phyloP scores from a whole-genome alignment of 2,113 vertebrate species.

The Strix aluco region DNA sequence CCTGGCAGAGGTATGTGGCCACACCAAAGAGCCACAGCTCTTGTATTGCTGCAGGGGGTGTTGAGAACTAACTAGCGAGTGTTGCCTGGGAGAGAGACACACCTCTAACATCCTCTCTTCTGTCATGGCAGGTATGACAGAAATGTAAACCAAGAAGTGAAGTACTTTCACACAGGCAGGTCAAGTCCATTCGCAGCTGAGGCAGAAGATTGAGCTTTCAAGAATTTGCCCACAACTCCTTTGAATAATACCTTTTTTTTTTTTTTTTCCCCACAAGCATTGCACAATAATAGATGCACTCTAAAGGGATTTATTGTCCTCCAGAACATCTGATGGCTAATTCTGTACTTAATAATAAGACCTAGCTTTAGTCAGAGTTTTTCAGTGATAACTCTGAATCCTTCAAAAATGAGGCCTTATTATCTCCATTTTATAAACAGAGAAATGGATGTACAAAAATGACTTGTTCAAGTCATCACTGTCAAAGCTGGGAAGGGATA shows the following conservation, averaged over 20 bases:
- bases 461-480: background rate
- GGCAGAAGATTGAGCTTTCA: background rate
- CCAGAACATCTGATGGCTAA: background rate
- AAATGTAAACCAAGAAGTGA: background rate
- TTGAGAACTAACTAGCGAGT: background rate
- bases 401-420: background rate
- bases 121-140: background rate
- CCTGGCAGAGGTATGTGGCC: background rate
- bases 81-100: background rate
- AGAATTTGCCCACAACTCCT: background rate
- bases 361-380: background rate
- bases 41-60: background rate
- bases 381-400: background rate
- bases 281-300: background rate
- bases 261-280: background rate
- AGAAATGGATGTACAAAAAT: constrained; percentile 38
- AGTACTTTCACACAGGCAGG: background rate
- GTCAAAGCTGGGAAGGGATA: background rate
- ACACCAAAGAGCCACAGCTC: background rate
- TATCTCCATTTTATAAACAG: background rate
- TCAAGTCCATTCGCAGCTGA: background rate
- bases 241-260: background rate
- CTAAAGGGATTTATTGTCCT: background rate
- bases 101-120: background rate
- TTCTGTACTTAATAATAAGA: background rate